Base-by-base conservation (phyloP, 2,113 vertebrate species). In the Sebastes fasciatus region DNA sequence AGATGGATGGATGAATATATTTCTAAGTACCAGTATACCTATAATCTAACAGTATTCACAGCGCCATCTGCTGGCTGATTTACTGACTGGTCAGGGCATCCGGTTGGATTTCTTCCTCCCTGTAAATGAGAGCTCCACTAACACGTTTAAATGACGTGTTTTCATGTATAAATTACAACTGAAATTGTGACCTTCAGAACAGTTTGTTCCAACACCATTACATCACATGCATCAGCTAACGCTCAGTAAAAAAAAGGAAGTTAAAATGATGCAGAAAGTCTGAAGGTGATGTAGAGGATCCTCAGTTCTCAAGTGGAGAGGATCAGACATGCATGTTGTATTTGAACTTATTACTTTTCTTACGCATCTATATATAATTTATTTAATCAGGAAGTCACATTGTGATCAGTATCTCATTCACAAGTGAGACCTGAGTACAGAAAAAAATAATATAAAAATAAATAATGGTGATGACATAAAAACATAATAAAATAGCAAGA, bases 31-130 rank as follows among this genome's bases (percentile, higher is more conserved):
- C 12, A 26, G 8, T 8, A 8, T 40, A 61, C 23, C 13, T 4
- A 34, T 61, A 61, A 14, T 16, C 60, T 16, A 34, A 40, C 12
- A 55, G 67, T 26, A 5, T 12, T 16, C 5, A 79, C 67, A 85
- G 42, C 66, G 6, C 83, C 84, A 83, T 78, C 86, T 91, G 79
- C 82, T 89, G 86, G 76, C 54, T 60, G 21, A 66, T 10, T 49
- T 66, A 9, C n/a, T 12, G 40, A 42, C 2, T 45, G 46, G 55
- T 45, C 51, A 74, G 13, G 8, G 9, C 13, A 19, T 55, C 61
- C 40, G 12, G 42, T 13, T 46, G 2, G 40, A 26, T 19, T 12
- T 66, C 16, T 34, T 19, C 9, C 42, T 58, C 17, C 5, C 52
- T 48, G 16, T 58, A 46, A 55, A 34, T 46, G 10, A 21, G 4